These are phyloP conservation scores for Regulus satrapa DNA, from an alignment of 2,113 vertebrate species.

Conservation along the genomic window DNA sequence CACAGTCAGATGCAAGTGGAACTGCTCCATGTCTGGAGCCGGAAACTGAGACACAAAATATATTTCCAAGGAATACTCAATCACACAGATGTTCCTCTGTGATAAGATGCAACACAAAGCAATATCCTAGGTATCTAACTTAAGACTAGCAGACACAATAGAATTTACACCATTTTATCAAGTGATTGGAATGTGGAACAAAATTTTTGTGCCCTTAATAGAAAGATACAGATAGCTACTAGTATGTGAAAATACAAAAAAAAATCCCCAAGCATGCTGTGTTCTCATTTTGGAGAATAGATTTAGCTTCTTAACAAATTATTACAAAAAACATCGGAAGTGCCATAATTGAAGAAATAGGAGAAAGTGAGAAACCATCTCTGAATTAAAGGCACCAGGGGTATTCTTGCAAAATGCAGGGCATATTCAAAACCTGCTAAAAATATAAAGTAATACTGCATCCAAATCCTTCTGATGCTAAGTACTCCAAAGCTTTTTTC, in stretches of 20 bases:
- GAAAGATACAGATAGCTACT: not conserved
- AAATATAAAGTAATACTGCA: not conserved
- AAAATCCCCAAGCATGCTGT: not conserved
- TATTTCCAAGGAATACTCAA: not conserved
- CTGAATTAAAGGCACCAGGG: not conserved
- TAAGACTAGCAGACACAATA: not conserved
- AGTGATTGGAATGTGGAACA: not conserved
- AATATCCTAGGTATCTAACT: not conserved
- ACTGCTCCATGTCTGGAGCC: not conserved
- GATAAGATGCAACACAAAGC: not conserved
- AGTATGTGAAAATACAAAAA: not conserved
- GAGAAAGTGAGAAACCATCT: not conserved
- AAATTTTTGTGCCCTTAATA: not conserved
- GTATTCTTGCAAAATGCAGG: not conserved
- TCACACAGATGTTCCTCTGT: not conserved
- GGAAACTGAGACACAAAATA: not conserved
- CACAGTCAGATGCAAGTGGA: not conserved
- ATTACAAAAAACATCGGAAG: not conserved
- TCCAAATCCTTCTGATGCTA: not conserved
- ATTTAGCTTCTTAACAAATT: not conserved
- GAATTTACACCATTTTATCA: not conserved
- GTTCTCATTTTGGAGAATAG: not conserved
- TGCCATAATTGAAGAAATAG: not conserved
- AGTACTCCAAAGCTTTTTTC: not conserved
- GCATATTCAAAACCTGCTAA: not conserved